phyloP scores from a whole-genome alignment of 2,113 vertebrate species.

The Setophaga kirtlandii region DNA sequence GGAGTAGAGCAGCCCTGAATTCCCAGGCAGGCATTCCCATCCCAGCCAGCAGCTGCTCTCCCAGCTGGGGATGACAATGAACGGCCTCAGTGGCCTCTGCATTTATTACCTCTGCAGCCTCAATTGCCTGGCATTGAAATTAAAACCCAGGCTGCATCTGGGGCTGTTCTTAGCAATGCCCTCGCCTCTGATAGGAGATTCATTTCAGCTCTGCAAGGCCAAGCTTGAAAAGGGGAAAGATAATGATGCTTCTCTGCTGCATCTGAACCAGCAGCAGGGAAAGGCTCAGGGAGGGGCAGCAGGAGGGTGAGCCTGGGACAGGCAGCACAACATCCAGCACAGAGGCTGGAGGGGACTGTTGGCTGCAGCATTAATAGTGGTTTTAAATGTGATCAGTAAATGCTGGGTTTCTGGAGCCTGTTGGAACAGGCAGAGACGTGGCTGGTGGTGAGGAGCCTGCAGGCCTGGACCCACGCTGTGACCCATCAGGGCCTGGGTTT shows the following conservation, averaged over 20 bases:
- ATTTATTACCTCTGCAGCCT: neutral
- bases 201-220: neutral
- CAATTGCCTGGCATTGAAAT: neutral
- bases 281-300: neutral
- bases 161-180: neutral
- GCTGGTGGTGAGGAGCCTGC: neutral
- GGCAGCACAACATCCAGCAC: neutral
- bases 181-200: neutral
- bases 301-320: neutral
- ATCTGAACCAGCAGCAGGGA: neutral
- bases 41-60: neutral
- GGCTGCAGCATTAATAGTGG: no score
- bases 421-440: neutral
- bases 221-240: neutral
- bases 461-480: fast-evolving
- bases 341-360: neutral
- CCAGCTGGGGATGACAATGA: neutral
- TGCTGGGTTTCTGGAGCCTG: neutral
- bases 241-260: neutral
- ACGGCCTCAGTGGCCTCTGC: neutral
- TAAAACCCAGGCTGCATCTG: neutral
- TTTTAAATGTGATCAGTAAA: neutral
- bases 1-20: neutral
- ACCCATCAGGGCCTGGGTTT: fast-evolving
- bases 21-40: neutral